Evolutionary conservation across 2,113 vertebrate species (phyloP), one percentile per base, ranked within the genome.

Genomic region (Octodon degus): DNA sequence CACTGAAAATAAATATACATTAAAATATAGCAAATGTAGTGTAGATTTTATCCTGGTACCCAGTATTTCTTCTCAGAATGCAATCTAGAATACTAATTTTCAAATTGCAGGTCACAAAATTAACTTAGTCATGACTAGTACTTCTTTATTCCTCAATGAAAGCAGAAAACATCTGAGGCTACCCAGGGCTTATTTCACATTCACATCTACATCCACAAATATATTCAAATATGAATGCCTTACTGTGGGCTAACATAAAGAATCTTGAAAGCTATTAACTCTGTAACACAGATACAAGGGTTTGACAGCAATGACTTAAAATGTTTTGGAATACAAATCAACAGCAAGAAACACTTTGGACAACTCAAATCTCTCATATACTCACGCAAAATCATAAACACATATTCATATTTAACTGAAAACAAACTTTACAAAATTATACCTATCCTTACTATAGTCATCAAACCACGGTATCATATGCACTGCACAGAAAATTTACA

Each of bases 101-200:
- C 86, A 93, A 97, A 79, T n/a, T 90, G n/a, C 43, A 30, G 37
- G 72, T 83, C 67, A 94, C 40, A 68, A 67, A 86, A 58, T 86
- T 63, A 83, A 83, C 32, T 55, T 40, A 83, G 60, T 50, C 72
- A 65, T 68, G 43, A 88, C 11, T 50, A 83, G 30, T 37, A 92
- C 1, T 70, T 62, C 30, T 43, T 89, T 63, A 80, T 68, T 27
- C n/a, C 24, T 86, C 84, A 76, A 34, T 88, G 47, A 40, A 58
- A 83, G 72, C 0, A 84, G 67, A 70, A 84, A 93, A 11, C 82
- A 84, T 62, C n/a, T 60, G 50, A 37, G 32, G 16, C 10, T 5
- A 53, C 17, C n/a, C 63, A 85, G 43, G 30, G 34, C 70, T 80
- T 80, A 96, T 24, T 93, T 95, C 47, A 89, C 53, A 89, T 95